phyloP scores from a whole-genome alignment of 2,113 vertebrate genomes.

The Cervus canadensis region DNA sequence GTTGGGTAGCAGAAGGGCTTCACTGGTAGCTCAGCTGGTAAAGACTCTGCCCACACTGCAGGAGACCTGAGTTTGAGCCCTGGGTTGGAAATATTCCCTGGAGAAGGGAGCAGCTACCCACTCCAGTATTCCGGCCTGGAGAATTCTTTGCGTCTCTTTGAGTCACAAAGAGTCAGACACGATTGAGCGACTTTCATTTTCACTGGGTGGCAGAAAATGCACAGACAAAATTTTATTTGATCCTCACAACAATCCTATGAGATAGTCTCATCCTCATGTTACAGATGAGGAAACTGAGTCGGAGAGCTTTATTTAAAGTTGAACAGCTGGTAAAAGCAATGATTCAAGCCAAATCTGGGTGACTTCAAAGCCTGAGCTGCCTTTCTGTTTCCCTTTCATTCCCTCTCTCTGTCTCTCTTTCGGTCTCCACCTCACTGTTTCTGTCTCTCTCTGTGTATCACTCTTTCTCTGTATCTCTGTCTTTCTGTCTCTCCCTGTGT shows the following conservation, averaged over 20 bases:
- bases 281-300: constrained; percentile 13
- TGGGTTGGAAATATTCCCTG: background rate
- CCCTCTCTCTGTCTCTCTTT: background rate
- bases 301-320: background rate
- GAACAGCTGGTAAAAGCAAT: background rate
- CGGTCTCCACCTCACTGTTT: background rate
- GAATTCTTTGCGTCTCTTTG: background rate
- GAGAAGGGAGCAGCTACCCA: background rate
- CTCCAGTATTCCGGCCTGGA: background rate
- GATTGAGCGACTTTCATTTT: background rate
- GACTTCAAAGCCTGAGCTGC: background rate
- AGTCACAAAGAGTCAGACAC: background rate
- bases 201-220: background rate
- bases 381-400: background rate
- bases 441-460: background rate
- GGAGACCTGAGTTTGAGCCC: background rate
- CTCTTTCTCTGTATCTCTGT: background rate
- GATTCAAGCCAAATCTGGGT: background rate
- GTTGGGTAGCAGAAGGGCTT: background rate
- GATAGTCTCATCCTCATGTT: background rate
- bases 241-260: background rate
- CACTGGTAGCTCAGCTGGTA: background rate
- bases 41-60: background rate
- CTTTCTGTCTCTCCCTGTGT: background rate
- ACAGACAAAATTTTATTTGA: background rate